These are phyloP conservation scores for Wiebesia pumilae DNA, from an alignment of 1,140 invertebrate species.

Conservation along the genomic window DNA sequence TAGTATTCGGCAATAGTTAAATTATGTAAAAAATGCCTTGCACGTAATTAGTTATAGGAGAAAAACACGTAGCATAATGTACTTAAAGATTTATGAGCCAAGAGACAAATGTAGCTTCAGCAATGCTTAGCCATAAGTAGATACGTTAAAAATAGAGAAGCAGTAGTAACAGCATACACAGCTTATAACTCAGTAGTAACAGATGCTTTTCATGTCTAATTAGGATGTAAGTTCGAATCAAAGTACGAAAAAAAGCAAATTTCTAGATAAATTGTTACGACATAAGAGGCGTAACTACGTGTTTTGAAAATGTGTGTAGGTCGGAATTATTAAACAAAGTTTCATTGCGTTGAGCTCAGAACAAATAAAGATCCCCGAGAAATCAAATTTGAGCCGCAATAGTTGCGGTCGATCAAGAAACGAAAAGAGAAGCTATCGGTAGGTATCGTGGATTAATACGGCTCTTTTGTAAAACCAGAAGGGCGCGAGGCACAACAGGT, in stretches of 20 bases:
- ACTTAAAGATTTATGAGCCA: neutral
- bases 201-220: neutral
- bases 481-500: neutral
- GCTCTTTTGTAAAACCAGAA: too few relatives aligned
- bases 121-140: neutral
- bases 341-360: too few relatives aligned
- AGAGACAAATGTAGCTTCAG: neutral
- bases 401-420: too few relatives aligned
- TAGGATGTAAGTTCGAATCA: neutral
- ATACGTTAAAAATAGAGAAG: neutral
- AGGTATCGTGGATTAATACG: too few relatives aligned
- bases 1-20: neutral
- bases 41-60: neutral
- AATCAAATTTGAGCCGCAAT: too few relatives aligned
- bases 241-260: too few relatives aligned
- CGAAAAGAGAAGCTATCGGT: too few relatives aligned
- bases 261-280: too few relatives aligned
- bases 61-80: neutral
- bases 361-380: too few relatives aligned
- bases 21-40: neutral
- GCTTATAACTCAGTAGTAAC: neutral
- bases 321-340: too few relatives aligned
- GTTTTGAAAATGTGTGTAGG: too few relatives aligned
- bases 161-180: neutral
- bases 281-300: too few relatives aligned